Evolutionary conservation across 2,888 invertebrate species (phyloP), one percentile per base, ranked within the genome.

Genomic region (Hemithea aestivaria): DNA sequence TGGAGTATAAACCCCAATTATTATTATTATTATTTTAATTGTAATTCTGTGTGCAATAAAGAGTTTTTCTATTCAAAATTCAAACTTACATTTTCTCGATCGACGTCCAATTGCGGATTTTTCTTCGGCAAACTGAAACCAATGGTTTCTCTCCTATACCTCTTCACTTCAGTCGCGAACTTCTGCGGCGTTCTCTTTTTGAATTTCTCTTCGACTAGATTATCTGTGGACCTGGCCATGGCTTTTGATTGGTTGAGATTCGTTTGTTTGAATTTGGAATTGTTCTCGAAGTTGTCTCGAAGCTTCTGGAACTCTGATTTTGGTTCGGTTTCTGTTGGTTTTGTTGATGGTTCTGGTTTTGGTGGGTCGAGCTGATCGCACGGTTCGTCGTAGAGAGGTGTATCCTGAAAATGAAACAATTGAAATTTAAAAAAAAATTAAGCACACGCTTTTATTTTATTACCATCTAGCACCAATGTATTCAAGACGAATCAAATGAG

Each of bases 31-130:
- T n/a, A n/a, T n/a, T n/a, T n/a, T n/a, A n/a, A n/a, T n/a, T n/a
- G n/a, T n/a, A n/a, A n/a, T n/a, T n/a, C n/a, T n/a, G n/a, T n/a
- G n/a, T n/a, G n/a, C n/a, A n/a, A n/a, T n/a, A n/a, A n/a, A n/a
- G n/a, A n/a, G n/a, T n/a, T n/a, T n/a, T n/a, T n/a, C n/a, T n/a
- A n/a, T n/a, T n/a, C n/a, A n/a, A n/a, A n/a, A n/a, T n/a, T n/a
- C n/a, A n/a, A n/a, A n/a, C 87, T 87, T 9, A 88, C 87, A 46
- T 87, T 87, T 28, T 85, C 80, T 52, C 71, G 64, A 33, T 87
- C 85, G 6, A 76, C 63, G 32, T 85, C 82, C 28, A 85, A 33
- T 25, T 85, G 85, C 0, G 55, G 51, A 8, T 62, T 72, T 7
- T 67, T 70, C 45, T 66, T 81, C 1, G 71, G 68, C 10, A 72